phyloP scores from a whole-genome alignment of 2,113 vertebrate genomes.

The Perccottus glenii region DNA sequence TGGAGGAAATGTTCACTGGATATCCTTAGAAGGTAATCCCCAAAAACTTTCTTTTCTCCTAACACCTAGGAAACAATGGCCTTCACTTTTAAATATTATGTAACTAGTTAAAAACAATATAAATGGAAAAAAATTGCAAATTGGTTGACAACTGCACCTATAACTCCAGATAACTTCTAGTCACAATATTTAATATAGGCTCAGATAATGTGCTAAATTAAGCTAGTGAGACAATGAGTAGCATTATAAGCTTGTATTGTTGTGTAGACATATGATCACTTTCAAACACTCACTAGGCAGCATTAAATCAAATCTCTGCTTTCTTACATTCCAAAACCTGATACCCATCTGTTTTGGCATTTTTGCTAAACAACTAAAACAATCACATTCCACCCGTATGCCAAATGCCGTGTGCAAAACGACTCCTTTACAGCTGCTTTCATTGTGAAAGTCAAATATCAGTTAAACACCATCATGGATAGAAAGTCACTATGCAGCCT shows the following conservation, averaged over 20 bases:
- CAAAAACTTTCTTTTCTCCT: constrained; percentile 47
- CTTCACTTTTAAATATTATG: constrained; percentile 30
- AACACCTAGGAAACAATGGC: constrained; percentile 51
- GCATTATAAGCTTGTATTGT: background rate
- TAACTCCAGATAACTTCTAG: too few species aligned
- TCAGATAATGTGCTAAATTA: background rate
- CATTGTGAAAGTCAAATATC: background rate
- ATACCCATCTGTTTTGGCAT: constrained; percentile 2
- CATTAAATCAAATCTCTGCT: constrained; percentile 8
- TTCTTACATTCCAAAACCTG: constrained; percentile 12
- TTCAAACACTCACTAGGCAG: constrained; percentile 5
- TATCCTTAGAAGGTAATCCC: constrained; percentile 13
- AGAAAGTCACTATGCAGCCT: too few species aligned
- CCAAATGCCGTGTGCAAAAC: background rate
- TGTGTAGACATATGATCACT: background rate
- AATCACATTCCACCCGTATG: background rate
- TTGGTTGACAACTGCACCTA: too few species aligned
- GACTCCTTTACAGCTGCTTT: background rate
- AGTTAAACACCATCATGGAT: background rate
- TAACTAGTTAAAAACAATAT: constrained; percentile 27
- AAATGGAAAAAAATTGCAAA: background rate
- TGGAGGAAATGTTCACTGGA: constrained; percentile 33
- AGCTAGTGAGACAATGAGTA: background rate
- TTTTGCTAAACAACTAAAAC: constrained; percentile 10
- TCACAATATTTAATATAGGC: too few species aligned